Percentiles rank a stretch among this genome's conserved stretches.
Evolutionary conservation across 23 tunicate genomes (phyloP).

Genomic region (Aplidium turbinatum): DNA sequence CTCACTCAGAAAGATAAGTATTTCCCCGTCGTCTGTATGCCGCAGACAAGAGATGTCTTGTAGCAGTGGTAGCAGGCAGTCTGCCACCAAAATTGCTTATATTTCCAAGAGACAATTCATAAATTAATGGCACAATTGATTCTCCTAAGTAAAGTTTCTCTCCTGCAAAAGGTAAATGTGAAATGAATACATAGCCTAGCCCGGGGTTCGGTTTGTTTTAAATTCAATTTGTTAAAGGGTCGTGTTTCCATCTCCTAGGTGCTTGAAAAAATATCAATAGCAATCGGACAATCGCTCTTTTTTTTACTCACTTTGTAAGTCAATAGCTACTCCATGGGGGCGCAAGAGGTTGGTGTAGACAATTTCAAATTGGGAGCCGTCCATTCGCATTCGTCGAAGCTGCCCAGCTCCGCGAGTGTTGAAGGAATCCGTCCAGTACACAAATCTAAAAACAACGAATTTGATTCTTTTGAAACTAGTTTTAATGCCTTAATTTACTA

Average conservation of each 20-base stretch:
- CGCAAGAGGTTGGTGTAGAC: conserved; percentile 57
- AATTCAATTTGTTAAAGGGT: too few species aligned
- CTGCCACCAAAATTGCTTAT: neutral
- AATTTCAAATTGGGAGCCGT: conserved; percentile 60
- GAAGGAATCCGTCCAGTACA: conserved; percentile 85
- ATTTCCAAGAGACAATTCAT: neutral
- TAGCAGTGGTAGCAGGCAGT: neutral
- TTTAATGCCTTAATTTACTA: too few species aligned
- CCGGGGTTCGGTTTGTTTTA: too few species aligned
- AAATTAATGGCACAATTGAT: conserved; percentile 7
- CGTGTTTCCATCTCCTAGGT: too few species aligned
- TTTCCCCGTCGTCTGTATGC: neutral
- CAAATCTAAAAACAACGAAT: conserved; percentile 35
- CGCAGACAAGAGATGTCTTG: neutral
- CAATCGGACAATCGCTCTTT: too few species aligned
- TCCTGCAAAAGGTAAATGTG: conserved; percentile 5
- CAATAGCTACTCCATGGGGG: conserved; percentile 71
- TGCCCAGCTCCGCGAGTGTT: conserved; percentile 48
- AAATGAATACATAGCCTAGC: neutral
- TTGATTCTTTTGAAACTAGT: neutral
- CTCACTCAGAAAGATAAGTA: conserved; percentile 22
- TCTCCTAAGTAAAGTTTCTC: conserved; percentile 27
- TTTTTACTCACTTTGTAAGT: conserved; percentile 35
- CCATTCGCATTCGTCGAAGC: conserved; percentile 60
- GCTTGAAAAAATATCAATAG: too few species aligned